Evolutionary conservation across 1,140 invertebrate genomes (phyloP).

Genomic region (Brevipalpus yothersi): DNA sequence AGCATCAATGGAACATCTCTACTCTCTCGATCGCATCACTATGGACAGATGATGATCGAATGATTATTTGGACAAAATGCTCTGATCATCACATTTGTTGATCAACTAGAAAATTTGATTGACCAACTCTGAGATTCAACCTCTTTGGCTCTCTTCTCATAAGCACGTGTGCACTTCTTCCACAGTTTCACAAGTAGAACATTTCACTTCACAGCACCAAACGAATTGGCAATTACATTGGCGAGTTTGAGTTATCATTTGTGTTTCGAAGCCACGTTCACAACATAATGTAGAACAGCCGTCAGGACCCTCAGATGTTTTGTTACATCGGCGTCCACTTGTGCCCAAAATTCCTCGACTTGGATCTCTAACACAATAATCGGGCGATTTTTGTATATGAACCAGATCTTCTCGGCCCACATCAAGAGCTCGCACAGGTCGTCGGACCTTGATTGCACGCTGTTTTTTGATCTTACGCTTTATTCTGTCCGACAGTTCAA

Average conservation of each 20-base stretch:
- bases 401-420: constrained; percentile 23
- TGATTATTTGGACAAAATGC: no score
- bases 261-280: constrained; percentile 34
- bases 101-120: no score
- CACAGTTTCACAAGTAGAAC: constrained; percentile 30
- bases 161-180: constrained; percentile 28
- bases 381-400: constrained; percentile 35
- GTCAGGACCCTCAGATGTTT: constrained; percentile 35
- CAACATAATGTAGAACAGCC: constrained; percentile 36
- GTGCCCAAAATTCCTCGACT: constrained; percentile 33
- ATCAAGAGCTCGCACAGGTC: constrained; percentile 14
- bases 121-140: no score
- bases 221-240: constrained; percentile 34
- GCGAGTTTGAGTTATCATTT: constrained; percentile 18
- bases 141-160: no score
- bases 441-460: constrained; percentile 4
- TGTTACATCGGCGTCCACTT: constrained; percentile 31
- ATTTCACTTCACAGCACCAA: constrained; percentile 37
- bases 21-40: no score
- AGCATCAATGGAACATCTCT: no score
- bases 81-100: no score
- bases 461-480: constrained; percentile 14
- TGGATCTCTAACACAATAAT: constrained; percentile 32
- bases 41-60: no score
- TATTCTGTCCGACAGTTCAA: constrained; percentile 19